Conservation (phyloP, 2,113 vertebrate species). For the Pseudopipra pipra region DNA sequence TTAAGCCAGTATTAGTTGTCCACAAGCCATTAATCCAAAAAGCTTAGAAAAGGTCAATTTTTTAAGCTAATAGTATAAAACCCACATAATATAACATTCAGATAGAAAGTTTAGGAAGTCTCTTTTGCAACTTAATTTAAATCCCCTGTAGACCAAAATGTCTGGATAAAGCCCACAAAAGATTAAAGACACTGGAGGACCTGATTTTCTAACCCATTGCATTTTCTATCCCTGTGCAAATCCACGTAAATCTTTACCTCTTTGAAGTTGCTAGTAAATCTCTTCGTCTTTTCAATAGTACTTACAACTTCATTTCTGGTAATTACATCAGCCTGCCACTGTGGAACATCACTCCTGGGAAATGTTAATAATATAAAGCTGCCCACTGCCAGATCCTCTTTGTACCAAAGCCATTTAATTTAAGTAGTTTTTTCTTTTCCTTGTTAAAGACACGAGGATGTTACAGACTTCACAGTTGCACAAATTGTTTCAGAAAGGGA, state of each 20-base stretch:
- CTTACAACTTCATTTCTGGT: constrained; percentile 55
- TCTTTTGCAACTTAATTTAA: constrained; percentile 60
- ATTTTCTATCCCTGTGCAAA: constrained; percentile 50
- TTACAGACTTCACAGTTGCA: background rate
- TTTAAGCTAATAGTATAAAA: constrained; percentile 34
- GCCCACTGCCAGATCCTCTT: constrained; percentile 28
- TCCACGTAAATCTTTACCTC: constrained; percentile 60
- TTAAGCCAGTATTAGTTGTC: constrained; percentile 1
- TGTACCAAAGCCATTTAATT: constrained; percentile 20
- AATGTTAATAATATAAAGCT: constrained; percentile 49
- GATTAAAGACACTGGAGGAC: constrained; percentile 50
- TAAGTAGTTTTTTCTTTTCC: constrained; percentile 18
- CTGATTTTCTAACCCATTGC: constrained; percentile 59
- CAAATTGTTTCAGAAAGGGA: background rate
- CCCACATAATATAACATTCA: background rate
- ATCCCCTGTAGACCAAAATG: constrained; percentile 8
- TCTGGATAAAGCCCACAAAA: constrained; percentile 49
- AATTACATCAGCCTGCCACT: constrained; percentile 61
- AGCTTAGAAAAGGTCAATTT: constrained; percentile 31
- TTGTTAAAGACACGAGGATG: background rate
- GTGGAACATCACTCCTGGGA: constrained; percentile 36
- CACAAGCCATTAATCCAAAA: constrained; percentile 42
- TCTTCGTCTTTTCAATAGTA: constrained; percentile 53
- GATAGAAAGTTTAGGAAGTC: constrained; percentile 49
- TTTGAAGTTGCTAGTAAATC: constrained; percentile 47